Conservation (phyloP, 2,888 invertebrate genomes). For the Tortrix viridana region DNA sequence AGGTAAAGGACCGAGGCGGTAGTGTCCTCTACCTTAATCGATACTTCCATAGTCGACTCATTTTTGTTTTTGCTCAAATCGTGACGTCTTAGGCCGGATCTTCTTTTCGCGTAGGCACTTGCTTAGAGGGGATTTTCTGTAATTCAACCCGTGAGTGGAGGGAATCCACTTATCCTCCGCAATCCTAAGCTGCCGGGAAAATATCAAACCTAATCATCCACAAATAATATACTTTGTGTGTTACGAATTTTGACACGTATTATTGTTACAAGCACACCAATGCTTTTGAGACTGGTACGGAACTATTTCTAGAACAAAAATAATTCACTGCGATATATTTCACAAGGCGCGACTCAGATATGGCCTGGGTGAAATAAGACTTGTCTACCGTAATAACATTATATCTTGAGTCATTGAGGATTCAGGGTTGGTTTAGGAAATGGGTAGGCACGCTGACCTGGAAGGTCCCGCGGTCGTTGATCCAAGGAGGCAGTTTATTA, state of each 20-base stretch:
- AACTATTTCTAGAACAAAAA: too few species aligned
- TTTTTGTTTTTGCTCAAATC: not conserved
- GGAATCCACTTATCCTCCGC: slow-evolving; percentile 15
- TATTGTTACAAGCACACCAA: too few species aligned
- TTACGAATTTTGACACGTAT: too few species aligned
- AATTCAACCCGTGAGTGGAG: slow-evolving; percentile 23
- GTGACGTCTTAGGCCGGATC: slow-evolving; percentile 19
- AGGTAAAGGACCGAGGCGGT: too few species aligned
- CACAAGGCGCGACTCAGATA: too few species aligned
- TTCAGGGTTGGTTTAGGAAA: slow-evolving; percentile 22
- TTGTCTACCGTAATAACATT: slow-evolving; percentile 11
- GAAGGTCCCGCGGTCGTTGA: slow-evolving; percentile 8
- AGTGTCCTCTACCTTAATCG: too few species aligned
- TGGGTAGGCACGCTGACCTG: slow-evolving; percentile 11
- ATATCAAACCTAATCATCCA: not conserved
- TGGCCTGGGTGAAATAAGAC: not conserved
- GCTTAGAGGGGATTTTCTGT: slow-evolving; percentile 19
- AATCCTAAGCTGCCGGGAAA: not conserved
- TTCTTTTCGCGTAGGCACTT: slow-evolving; percentile 14
- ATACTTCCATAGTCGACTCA: too few species aligned
- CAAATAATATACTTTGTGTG: too few species aligned
- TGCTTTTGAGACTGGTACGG: too few species aligned
- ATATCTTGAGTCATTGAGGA: slow-evolving; percentile 21
- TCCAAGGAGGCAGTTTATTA: slow-evolving; percentile 11
- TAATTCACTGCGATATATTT: too few species aligned